Evolutionary conservation across 2,113 vertebrate species (phyloP), one percentile per base, ranked within the genome.

Genomic region (Nematolebias whitei): DNA sequence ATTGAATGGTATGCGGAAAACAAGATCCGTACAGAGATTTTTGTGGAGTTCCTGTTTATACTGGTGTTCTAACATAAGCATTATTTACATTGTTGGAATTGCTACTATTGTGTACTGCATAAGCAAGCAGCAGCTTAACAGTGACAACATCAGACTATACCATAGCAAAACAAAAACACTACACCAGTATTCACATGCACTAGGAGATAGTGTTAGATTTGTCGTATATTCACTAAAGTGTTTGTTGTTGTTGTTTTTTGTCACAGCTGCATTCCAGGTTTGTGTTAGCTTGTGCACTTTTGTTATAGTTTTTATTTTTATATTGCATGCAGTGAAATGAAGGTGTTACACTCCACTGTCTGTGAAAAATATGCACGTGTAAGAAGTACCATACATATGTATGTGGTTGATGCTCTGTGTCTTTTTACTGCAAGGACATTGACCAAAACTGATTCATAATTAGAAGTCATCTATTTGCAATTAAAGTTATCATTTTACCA

Each of bases 161-260:
- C 91, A 92, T 89, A 92, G 85, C 80, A 92, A 93, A 91, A 89
- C 88, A 85, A 85, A 86, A 93, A 89, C 90, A 88, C 83, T 90
- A 92, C 90, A 75, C 92, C 89, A 91, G 92, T 90, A 93, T 94
- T 94, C 92, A 93, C 95, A 96, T 96, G 95, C 95, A 93, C 80
- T 85, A 85, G 71, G 82, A 89, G 74, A 85, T 82, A 86, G 80
- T 86, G 85, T 86, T 73, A 76, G 80, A 86, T 56, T 75, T 80
- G 61, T 80, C 71, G 43, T 71, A 86, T 72, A 76, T 59, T 80
- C 75, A 90, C 39, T 59, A 76, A 76, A 76, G 57, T 60, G 71
- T 80, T 82, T 85, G 66, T 87, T 88, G 91, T 87, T 89, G n/a
- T n/a, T n/a, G n/a, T n/a, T n/a, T n/a, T n/a, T n/a, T n/a, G n/a